These are phyloP conservation scores for Corythoichthys intestinalis DNA, from an alignment of 2,113 vertebrate genomes.

Conservation along the genomic window DNA sequence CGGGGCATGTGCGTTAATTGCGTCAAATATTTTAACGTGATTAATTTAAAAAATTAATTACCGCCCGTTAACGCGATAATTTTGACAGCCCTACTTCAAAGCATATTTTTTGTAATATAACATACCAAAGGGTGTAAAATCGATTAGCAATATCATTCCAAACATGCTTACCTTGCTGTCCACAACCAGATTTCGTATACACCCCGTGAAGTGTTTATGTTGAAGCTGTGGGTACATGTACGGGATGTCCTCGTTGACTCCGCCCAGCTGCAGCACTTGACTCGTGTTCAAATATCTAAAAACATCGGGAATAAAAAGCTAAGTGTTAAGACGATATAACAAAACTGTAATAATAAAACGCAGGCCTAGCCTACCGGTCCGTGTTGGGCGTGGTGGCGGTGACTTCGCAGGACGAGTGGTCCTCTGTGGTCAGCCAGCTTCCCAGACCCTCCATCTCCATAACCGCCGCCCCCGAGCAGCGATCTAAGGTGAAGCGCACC, in stretches of 20 bases:
- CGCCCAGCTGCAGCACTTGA: slow-evolving; percentile 84
- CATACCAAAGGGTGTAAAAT: no score
- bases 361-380: slow-evolving; percentile 67
- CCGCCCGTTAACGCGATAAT: no score
- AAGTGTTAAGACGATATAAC: no score
- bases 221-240: slow-evolving; percentile 80
- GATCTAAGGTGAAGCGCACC: slow-evolving; percentile 80
- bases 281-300: slow-evolving; percentile 78
- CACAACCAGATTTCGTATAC: slow-evolving; percentile 80
- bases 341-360: no score
- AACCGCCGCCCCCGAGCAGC: slow-evolving; percentile 69
- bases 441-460: slow-evolving; percentile 80
- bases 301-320: background rate
- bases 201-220: slow-evolving; percentile 85
- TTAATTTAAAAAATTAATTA: no score
- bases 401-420: slow-evolving; percentile 79
- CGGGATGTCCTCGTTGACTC: slow-evolving; percentile 80
- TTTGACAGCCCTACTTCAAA: no score
- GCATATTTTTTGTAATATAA: no score
- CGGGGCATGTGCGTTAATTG: no score
- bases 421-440: slow-evolving; percentile 76
- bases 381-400: slow-evolving; percentile 69
- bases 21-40: no score
- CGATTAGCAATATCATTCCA: no score
- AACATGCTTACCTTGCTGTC: slow-evolving; percentile 80